Evolutionary conservation across 2,797 vertebrate species (phyloP), one percentile per base, ranked within the genome.

Genomic region (Stomatorhinus walkeri): DNA sequence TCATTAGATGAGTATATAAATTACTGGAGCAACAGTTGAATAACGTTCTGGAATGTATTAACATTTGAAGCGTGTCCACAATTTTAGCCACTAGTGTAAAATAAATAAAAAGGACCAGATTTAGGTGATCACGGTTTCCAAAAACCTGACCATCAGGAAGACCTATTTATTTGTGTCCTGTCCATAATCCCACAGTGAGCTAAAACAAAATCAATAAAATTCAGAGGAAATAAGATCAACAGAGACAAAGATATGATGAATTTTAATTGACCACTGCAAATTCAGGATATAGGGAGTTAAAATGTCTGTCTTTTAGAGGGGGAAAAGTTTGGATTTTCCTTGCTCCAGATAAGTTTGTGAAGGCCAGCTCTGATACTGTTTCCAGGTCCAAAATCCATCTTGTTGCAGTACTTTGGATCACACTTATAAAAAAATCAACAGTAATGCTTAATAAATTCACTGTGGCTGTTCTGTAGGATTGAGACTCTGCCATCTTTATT

Each of bases 381-480:
- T 86, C 88, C 88, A 72, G 88, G 72, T 86, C 10, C 61, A 22
- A 14, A 86, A 24, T 89, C 28, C 24, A 51, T 16, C 14, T 9
- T 8, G 22, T 51, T 43, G 43, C 83, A 43, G 83, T 32, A 61
- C 40, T 72, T 36, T 72, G 22, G 19, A 64, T 12, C 19, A 10
- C 10, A 48, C n/a, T 14, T 22, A 7, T 9, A 43, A 16, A 43
- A 48, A 61, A 19, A 3, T n/a, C 5, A 10, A 89, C 14, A 16
- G 46, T 32, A 36, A 88, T 19, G 12, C 54, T 59, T 88, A 85
- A 88, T 88, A 49, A 86, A 89, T 72, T 28, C 56, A 61, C 54
- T 52, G 22, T 87, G 52, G 24, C 56, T 61, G 0, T 88, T 85
- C 10, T 16, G 43, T 32, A 59, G 4, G 22, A 4, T 10, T 22